Base-by-base conservation (phyloP, 2,888 invertebrate species). In the Xylocampa areola region DNA sequence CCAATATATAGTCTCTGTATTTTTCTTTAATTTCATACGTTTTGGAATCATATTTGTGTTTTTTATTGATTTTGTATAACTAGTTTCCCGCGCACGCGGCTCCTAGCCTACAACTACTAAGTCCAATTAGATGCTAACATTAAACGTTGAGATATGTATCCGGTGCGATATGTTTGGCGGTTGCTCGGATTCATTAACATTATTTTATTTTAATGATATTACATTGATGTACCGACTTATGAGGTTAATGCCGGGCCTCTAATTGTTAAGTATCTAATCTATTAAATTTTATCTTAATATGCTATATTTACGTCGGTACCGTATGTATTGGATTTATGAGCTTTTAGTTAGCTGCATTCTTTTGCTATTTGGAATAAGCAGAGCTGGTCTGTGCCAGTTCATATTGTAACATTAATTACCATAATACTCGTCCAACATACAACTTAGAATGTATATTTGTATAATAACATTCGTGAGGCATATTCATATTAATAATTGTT, bases 71-170 rank as follows among this genome's bases (percentile, higher is more conserved):
- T 19, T 19, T 8, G 13, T 25, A 43, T 66, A 11, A 2, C 4
- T 10, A 17, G 19, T 13, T 21, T 25, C 5, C 8, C 6, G 7
- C 11, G 8, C 16, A n/a, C 5, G 2, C 52, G 10, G 58, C 78
- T 76, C 75, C 66, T 35, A 19, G 55, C 45, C 67, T 68, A 73
- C 40, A 71, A 37, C 50, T 47, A 69, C 74, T 79, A 74, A 80
- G 79, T 76, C 83, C 82, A 86, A 88, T 87, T 85, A 88, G 82
- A 80, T 48, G 68, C 49, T 21, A 76, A 84, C 84, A 86, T 88
- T 86, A 86, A 80, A 76, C 77, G 69, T 76, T 83, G 82, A 88
- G 82, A 84, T 85, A 88, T 89, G 87, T 85, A 84, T 90, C 90
- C 89, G 88, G 89, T 88, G 88, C 81, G 79, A 83, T 88, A 88